Percentiles rank a stretch among this genome's conserved stretches.
These are phyloP conservation scores for Macrocentrus cingulum DNA, from an alignment of 1,140 invertebrate genomes.

Conservation along the genomic window DNA sequence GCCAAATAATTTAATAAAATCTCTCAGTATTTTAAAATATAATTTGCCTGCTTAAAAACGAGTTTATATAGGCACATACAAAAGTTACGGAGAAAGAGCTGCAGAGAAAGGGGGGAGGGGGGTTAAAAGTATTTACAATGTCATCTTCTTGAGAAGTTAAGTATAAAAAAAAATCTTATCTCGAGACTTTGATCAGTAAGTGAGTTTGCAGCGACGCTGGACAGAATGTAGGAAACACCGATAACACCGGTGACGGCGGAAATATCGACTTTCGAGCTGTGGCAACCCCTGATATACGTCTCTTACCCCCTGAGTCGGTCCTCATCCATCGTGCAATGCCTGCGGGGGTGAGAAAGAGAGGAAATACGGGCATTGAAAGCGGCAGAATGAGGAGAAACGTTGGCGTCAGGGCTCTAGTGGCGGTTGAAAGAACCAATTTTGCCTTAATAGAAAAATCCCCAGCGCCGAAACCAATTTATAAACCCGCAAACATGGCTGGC, in stretches of 20 bases:
- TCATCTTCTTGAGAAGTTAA: neutral
- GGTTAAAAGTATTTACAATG: too few species aligned
- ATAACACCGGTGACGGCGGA: conserved; percentile 53
- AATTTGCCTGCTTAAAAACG: too few species aligned
- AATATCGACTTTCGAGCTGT: conserved; percentile 57
- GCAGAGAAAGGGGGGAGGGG: too few species aligned
- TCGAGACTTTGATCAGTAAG: conserved; percentile 55
- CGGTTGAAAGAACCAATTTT: conserved; percentile 61
- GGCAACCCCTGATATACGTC: conserved; percentile 30
- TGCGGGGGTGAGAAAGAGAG: conserved; percentile 11
- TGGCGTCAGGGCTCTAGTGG: conserved; percentile 44
- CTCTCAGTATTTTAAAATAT: too few species aligned
- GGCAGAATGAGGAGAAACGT: conserved; percentile 21
- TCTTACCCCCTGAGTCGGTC: conserved; percentile 5
- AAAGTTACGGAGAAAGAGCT: too few species aligned
- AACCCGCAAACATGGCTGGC: conserved; percentile 59
- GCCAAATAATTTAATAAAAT: too few species aligned
- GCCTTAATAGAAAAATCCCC: conserved; percentile 61
- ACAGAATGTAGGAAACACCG: conserved; percentile 55
- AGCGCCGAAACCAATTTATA: conserved; percentile 59
- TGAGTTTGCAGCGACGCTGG: conserved; percentile 52
- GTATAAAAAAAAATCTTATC: conserved; percentile 8
- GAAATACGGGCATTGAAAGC: conserved; percentile 22
- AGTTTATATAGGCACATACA: too few species aligned
- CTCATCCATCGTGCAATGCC: conserved; percentile 6